phyloP scores from a whole-genome alignment of 2,888 invertebrate species.

The Yponomeuta sedellus region DNA sequence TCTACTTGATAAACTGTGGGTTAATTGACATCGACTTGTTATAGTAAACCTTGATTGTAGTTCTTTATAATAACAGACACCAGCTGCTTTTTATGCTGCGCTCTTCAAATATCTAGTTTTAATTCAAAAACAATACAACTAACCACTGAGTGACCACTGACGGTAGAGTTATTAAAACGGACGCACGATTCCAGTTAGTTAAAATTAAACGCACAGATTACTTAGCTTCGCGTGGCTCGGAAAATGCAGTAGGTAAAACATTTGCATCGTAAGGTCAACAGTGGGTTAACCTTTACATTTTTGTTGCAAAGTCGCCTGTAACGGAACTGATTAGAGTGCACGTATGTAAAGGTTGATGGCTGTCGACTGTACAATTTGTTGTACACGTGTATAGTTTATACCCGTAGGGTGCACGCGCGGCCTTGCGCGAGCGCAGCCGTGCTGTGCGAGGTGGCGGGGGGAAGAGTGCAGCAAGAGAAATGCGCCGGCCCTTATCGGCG shows the following conservation, averaged over 20 bases:
- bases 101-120: background rate
- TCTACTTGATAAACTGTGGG: too few species aligned
- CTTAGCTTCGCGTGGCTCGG: background rate
- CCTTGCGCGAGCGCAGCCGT: slow-evolving; percentile 34
- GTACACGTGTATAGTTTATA: slow-evolving; percentile 54
- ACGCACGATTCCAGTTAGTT: background rate
- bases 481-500: slow-evolving; percentile 58
- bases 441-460: slow-evolving; percentile 22
- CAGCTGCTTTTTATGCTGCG: background rate
- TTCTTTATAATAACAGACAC: too few species aligned
- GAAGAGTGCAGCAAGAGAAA: slow-evolving; percentile 38
- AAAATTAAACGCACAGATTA: background rate
- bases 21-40: too few species aligned
- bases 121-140: background rate
- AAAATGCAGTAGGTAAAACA: background rate
- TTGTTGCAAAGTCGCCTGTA: background rate
- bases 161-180: background rate
- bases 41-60: too few species aligned
- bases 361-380: background rate
- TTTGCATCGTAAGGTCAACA: background rate
- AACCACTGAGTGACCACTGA: background rate
- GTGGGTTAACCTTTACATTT: background rate
- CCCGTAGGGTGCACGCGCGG: slow-evolving; percentile 43
- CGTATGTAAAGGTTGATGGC: too few species aligned
- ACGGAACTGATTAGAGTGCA: too few species aligned